Evolutionary conservation across 2,888 invertebrate genomes (phyloP).

Genomic region (Ctena decussata): DNA sequence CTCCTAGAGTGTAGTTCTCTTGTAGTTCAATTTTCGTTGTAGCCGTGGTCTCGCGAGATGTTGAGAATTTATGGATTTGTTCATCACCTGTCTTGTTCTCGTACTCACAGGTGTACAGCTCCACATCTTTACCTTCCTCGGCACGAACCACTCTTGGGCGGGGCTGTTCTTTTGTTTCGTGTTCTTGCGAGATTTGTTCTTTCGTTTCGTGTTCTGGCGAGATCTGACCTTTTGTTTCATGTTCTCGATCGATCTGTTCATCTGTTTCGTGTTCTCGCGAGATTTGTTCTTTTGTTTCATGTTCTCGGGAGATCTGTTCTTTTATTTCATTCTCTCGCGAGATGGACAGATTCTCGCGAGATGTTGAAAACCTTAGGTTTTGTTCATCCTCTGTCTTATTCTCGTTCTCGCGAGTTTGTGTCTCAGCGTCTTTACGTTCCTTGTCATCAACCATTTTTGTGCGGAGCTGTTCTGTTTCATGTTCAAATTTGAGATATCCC

Average conservation of each 20-base stretch:
- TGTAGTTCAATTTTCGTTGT: conserved; percentile 66
- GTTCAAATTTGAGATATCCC: conserved; percentile 66
- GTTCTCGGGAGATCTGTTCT: no score
- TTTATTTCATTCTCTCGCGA: no score
- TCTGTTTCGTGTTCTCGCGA: no score
- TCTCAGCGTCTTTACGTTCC: conserved; percentile 16
- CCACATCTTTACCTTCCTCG: not conserved
- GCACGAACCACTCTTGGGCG: no score
- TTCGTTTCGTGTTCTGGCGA: no score
- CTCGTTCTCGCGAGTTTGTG: conserved; percentile 66
- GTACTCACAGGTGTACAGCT: conserved; percentile 64
- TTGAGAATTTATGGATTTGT: conserved; percentile 65
- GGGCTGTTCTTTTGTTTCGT: no score
- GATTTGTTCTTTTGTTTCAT: no score
- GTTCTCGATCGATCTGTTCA: no score
- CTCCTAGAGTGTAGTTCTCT: conserved; percentile 67
- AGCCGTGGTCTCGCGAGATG: conserved; percentile 57
- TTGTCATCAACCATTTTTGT: not conserved
- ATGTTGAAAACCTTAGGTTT: conserved; percentile 60
- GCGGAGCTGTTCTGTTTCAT: not conserved
- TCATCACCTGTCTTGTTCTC: conserved; percentile 58
- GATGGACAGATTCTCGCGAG: conserved; percentile 56
- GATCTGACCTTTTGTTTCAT: no score
- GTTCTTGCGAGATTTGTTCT: no score
- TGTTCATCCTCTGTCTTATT: conserved; percentile 59